Evolutionary conservation across 2,797 vertebrate species (phyloP).

Genomic region (Cyclopterus lumpus): DNA sequence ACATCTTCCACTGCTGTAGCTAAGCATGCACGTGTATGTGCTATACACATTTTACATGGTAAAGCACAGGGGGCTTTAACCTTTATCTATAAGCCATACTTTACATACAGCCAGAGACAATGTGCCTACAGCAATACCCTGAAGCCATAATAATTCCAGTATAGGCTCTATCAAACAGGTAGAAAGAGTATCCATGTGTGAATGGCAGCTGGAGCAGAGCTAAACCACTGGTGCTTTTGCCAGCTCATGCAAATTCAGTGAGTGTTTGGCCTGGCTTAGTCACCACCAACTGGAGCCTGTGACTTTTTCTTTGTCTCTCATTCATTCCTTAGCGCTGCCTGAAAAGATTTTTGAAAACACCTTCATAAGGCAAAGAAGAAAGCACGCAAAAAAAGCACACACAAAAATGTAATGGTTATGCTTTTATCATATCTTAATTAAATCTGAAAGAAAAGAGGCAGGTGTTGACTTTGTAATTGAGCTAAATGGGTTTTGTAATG

Average conservation of each 20-base stretch:
- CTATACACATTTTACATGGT: not conserved
- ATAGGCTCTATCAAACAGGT: constrained; percentile 62
- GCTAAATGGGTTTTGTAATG: constrained; percentile 50
- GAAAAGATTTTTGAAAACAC: constrained; percentile 48
- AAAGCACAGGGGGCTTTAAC: constrained; percentile 15
- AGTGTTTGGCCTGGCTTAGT: constrained; percentile 42
- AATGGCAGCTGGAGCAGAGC: constrained; percentile 55
- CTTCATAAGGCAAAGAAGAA: constrained; percentile 12
- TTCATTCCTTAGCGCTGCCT: constrained; percentile 46
- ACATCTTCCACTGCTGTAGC: constrained; percentile 28
- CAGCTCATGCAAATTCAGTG: constrained; percentile 68
- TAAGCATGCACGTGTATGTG: constrained; percentile 23
- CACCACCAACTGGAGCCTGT: constrained; percentile 14
- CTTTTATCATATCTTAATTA: constrained; percentile 51
- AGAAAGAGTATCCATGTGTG: constrained; percentile 49
- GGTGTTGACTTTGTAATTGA: constrained; percentile 67
- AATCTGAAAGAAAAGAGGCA: constrained; percentile 47
- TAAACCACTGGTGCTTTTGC: constrained; percentile 51
- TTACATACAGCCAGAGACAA: constrained; percentile 25
- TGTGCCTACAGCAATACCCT: constrained; percentile 20
- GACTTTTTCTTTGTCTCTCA: constrained; percentile 19
- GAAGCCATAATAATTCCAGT: constrained; percentile 7
- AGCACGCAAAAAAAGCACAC: not conserved
- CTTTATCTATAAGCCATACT: constrained; percentile 26
- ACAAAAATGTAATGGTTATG: constrained; percentile 10